Percentiles rank a stretch among this genome's conserved stretches.
These are phyloP conservation scores for Yponomeuta sedellus DNA, from an alignment of 2,888 invertebrate species.

Conservation along the genomic window DNA sequence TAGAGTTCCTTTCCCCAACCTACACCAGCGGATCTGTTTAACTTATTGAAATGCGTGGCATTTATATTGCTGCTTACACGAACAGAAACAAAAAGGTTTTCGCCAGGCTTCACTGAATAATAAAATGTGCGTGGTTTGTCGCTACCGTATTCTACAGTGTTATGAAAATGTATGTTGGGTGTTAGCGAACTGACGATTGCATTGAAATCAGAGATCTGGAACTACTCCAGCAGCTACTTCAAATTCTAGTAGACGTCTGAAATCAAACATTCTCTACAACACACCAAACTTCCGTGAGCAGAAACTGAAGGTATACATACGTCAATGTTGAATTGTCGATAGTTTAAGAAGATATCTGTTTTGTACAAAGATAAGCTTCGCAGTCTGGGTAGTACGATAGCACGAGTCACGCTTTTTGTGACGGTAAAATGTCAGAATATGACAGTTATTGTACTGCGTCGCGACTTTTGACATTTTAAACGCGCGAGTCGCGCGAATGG, in stretches of 20 bases:
- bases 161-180: not conserved
- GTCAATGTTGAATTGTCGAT: slow-evolving; percentile 36
- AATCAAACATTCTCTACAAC: not conserved
- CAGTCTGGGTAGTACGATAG: slow-evolving; percentile 29
- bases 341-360: slow-evolving; percentile 47
- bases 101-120: not conserved
- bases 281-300: not conserved
- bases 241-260: not conserved
- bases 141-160: not conserved
- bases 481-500: too few relatives aligned
- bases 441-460: too few relatives aligned
- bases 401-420: too few relatives aligned
- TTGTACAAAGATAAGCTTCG: slow-evolving; percentile 44
- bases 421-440: too few relatives aligned
- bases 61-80: not conserved
- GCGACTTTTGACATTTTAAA: too few relatives aligned
- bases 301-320: not conserved
- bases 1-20: slow-evolving; percentile 13
- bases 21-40: not conserved
- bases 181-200: not conserved
- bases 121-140: not conserved
- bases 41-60: not conserved
- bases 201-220: not conserved
- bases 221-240: not conserved
- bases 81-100: not conserved